These are phyloP conservation scores for Bettongia penicillata DNA, from an alignment of 2,113 vertebrate genomes.

Conservation along the genomic window DNA sequence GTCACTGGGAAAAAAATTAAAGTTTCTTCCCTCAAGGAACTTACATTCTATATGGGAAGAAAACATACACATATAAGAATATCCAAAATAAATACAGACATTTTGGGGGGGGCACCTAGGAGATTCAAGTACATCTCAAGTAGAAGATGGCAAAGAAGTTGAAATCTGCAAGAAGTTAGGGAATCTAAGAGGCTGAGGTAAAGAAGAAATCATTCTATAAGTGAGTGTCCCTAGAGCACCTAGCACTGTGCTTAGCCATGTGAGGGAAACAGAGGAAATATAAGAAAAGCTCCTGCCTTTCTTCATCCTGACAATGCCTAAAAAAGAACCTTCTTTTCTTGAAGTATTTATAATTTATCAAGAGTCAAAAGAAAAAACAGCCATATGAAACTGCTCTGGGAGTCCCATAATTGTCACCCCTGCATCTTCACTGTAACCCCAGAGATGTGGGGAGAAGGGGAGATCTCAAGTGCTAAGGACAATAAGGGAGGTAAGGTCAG, in stretches of 20 bases:
- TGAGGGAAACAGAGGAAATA: not conserved
- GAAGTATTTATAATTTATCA: not conserved
- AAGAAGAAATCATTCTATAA: not conserved
- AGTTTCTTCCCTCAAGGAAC: not conserved
- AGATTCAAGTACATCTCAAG: not conserved
- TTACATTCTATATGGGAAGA: not conserved
- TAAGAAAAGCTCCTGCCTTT: not conserved
- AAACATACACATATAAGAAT: not conserved
- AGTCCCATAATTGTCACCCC: not conserved
- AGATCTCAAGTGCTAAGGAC: not conserved
- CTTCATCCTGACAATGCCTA: not conserved
- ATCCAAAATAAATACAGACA: not conserved
- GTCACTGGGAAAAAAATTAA: not conserved
- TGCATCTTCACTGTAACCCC: not conserved
- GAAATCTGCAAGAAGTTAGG: not conserved
- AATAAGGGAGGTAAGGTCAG: not conserved
- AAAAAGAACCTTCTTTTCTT: not conserved
- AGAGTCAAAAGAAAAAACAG: not conserved
- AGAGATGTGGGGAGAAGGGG: conserved; percentile 7
- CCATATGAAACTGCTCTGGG: not conserved
- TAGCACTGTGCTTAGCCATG: not conserved
- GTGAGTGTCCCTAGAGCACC: not conserved
- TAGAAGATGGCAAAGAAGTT: not conserved
- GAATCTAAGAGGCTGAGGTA: not conserved
- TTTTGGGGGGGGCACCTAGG: not conserved